Base-by-base conservation (phyloP, 2,888 invertebrate species). In the Lasioglossum calceatum region DNA sequence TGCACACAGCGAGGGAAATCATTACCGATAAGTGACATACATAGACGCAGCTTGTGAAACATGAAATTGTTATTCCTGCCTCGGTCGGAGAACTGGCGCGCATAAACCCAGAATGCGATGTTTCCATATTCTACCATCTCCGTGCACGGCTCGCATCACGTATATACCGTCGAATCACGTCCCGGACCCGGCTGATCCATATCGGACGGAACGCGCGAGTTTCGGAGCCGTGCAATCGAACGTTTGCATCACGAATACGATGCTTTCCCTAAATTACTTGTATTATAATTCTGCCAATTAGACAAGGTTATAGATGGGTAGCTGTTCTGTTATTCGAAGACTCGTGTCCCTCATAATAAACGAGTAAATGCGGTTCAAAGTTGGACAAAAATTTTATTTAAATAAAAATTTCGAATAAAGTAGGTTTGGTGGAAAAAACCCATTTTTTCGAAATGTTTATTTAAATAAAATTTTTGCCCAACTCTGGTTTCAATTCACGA, bases 61-160 rank as follows among this genome's bases (percentile, higher is more conserved):
- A 93, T 93, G 93, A 94, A 94, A 94, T 95, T 94, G 94, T 94
- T 95, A 95, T 95, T 95, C 95, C 89, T 91, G 91, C 89, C 93
- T 93, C 92, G 93, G 91, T 86, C 88, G 91, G 90, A 81, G 90
- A 89, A 91, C 90, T 84, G 91, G 87, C 90, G 89, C 89, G 92
- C 91, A 93, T 94, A 94, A 94, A 93, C 91, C 92, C 92, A 92
- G 93, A 92, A 94, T 94, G 92, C 93, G 93, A 94, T 94, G 93
- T 94, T 94, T 93, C 84, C 83, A 90, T 90, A 90, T 90, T 91
- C 90, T 81, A 70, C 83, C 85, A 83, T 87, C 83, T 80, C 81
- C 73, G 81, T 74, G 64, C 77, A 39, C 36, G 67, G 74, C 58
- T 81, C 77, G 12, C 3, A 77, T 84, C 81, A 87, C 85, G 84